Conservation (phyloP, 2,113 vertebrate species). For the Nothocercus nigrocapillus region DNA sequence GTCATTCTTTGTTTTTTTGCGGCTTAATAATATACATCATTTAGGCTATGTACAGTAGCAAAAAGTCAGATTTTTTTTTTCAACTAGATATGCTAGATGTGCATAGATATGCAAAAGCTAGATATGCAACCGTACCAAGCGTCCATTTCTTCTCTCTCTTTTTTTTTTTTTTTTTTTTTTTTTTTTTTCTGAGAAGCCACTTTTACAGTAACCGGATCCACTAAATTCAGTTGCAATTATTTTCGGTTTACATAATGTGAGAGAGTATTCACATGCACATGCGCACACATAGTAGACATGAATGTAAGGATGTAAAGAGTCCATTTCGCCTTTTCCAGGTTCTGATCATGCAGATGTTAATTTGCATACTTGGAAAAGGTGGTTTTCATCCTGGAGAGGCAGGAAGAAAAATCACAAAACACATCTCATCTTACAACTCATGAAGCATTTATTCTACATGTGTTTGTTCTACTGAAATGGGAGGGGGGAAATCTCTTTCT, state of each 20-base stretch:
- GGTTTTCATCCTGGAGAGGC: background rate
- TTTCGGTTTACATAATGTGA: background rate
- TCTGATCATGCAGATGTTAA: slow-evolving; percentile 42
- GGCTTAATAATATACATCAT: background rate
- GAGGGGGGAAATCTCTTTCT: background rate
- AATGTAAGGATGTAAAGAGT: background rate
- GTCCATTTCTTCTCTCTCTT: background rate
- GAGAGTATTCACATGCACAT: background rate
- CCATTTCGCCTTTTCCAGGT: background rate
- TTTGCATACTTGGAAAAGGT: slow-evolving; percentile 44
- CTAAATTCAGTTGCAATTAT: background rate
- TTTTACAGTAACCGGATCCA: background rate
- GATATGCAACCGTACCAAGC: background rate
- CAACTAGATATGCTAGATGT: no score
- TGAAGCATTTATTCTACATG: background rate
- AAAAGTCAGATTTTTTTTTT: background rate
- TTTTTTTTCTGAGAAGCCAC: background rate
- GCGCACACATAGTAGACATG: background rate
- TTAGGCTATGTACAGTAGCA: background rate
- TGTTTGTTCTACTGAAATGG: slow-evolving; percentile 30
- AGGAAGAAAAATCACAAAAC: background rate
- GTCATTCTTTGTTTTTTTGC: background rate
- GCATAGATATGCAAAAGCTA: background rate
- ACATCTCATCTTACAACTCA: background rate
- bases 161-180: background rate